phyloP scores from a whole-genome alignment of 2,113 vertebrate species.

The Trematocara zebra region DNA sequence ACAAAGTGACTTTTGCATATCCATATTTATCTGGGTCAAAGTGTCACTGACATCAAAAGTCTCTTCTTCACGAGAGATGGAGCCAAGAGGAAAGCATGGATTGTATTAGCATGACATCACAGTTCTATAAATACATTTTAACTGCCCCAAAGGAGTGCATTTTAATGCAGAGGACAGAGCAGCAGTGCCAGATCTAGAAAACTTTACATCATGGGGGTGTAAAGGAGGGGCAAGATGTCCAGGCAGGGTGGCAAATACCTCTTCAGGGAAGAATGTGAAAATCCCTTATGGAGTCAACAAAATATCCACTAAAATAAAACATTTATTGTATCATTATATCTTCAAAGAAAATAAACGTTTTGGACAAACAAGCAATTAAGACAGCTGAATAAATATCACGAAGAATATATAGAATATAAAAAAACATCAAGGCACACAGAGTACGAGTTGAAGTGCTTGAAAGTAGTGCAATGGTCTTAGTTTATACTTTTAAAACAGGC shows the following conservation, averaged over 20 bases:
- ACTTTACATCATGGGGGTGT: background rate
- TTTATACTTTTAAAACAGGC: background rate
- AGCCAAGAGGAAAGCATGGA: background rate
- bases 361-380: background rate
- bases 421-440: background rate
- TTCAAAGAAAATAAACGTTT: background rate
- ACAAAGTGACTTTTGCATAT: background rate
- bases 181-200: background rate
- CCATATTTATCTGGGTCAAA: background rate
- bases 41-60: background rate
- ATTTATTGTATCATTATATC: background rate
- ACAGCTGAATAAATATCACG: background rate
- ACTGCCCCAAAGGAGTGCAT: background rate
- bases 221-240: background rate
- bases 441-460: background rate
- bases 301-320: background rate
- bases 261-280: background rate
- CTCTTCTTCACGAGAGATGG: background rate
- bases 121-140: background rate
- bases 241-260: background rate
- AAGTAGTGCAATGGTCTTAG: background rate
- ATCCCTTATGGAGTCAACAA: background rate
- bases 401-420: background rate
- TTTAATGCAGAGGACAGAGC: background rate
- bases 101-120: fast-evolving